Conservation (phyloP, 2,888 invertebrate species). For the Ophion ellenae region DNA sequence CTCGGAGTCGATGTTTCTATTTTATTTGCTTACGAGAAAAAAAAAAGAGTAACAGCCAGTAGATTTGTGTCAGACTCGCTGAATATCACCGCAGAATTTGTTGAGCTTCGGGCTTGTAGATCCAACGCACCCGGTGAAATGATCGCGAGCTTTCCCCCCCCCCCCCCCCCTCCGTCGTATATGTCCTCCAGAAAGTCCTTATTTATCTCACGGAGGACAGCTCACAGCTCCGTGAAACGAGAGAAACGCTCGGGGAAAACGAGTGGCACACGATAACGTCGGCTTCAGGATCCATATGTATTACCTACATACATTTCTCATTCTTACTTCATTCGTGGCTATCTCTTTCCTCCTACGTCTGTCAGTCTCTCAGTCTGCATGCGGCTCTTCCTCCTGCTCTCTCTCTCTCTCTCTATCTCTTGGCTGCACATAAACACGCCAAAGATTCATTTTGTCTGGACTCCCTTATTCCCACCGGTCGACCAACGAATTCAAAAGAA, state of each 20-base stretch:
- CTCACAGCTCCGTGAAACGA: conserved; percentile 54
- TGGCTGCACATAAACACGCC: conserved; percentile 15
- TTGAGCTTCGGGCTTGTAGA: conserved; percentile 11
- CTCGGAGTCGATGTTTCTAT: neutral
- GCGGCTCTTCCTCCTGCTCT: conserved; percentile 9
- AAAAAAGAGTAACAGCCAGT: neutral
- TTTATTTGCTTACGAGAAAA: conserved; percentile 10
- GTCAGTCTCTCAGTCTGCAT: no score
- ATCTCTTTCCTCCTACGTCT: neutral
- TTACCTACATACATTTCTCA: conserved; percentile 65
- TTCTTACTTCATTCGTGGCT: conserved; percentile 14
- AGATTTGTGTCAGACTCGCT: neutral
- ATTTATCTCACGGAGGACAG: conserved; percentile 51
- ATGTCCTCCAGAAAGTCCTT: conserved; percentile 42
- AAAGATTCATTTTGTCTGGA: conserved; percentile 61
- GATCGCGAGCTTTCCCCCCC: neutral
- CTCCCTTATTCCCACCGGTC: conserved; percentile 46
- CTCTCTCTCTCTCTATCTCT: conserved; percentile 32
- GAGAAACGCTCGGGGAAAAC: conserved; percentile 36
- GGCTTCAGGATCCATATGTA: conserved; percentile 44
- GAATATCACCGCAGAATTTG: conserved; percentile 3
- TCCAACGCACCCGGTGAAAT: neutral
- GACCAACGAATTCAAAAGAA: conserved; percentile 9
- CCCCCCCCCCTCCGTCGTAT: neutral
- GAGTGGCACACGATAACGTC: conserved; percentile 43